phyloP scores from a whole-genome alignment of 2,888 invertebrate genomes.

The Andrena trimmerana region DNA sequence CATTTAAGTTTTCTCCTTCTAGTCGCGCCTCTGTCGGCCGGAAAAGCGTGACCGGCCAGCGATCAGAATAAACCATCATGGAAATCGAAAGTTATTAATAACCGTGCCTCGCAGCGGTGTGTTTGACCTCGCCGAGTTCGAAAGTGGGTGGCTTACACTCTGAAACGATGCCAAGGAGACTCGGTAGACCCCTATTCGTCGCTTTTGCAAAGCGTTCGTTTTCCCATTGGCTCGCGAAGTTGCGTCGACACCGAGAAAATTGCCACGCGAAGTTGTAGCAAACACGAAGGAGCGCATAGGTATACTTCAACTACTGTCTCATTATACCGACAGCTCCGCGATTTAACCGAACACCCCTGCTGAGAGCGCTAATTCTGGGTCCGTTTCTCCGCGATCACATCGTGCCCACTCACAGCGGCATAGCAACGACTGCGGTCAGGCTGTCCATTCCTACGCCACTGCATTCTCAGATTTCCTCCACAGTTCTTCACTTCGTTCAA shows the following conservation, averaged over 20 bases:
- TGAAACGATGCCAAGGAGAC: conserved; percentile 67
- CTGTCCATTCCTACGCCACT: too few relatives aligned
- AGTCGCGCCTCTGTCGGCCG: not conserved
- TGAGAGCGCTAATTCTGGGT: too few relatives aligned
- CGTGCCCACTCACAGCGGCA: too few relatives aligned
- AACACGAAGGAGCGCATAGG: not conserved
- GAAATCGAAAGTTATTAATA: conserved; percentile 62
- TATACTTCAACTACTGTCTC: too few relatives aligned
- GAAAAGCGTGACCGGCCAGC: not conserved
- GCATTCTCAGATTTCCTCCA: conserved; percentile 6
- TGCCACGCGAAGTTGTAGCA: not conserved
- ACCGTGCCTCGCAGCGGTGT: conserved; percentile 40
- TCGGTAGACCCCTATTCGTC: conserved; percentile 33
- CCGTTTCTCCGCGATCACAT: too few relatives aligned
- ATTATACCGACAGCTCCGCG: too few relatives aligned
- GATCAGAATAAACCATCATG: conserved; percentile 35
- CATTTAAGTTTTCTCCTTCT: not conserved
- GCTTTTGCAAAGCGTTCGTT: conserved; percentile 21
- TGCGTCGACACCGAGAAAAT: not conserved
- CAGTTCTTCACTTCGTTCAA: not conserved
- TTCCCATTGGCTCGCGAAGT: conserved; percentile 7
- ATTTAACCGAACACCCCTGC: too few relatives aligned
- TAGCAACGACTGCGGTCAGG: too few relatives aligned
- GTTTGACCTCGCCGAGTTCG: conserved; percentile 62
- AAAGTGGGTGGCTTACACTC: conserved; percentile 60